A percentile compares a stretch with the other conserved stretches of the same genome.
phyloP scores from a whole-genome alignment of 2,797 vertebrate species.

The Tapera naevia region DNA sequence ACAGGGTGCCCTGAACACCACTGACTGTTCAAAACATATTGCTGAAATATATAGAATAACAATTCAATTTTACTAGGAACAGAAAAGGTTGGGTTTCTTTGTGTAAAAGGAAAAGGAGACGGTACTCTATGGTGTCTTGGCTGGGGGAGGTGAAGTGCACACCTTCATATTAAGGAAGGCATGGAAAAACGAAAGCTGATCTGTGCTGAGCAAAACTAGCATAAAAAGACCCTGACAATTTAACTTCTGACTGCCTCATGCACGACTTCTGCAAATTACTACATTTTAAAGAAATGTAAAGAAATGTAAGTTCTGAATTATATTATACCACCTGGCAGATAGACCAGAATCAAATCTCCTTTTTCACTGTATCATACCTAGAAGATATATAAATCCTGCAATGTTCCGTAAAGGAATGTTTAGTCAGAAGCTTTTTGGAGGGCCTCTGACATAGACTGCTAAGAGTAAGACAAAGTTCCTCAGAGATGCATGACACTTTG shows the following conservation, averaged over 20 bases:
- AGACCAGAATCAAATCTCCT: not conserved
- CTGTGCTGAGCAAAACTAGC: not conserved
- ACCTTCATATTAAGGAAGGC: not conserved
- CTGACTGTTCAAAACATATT: not conserved
- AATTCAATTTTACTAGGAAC: not conserved
- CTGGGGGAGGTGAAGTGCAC: accelerated
- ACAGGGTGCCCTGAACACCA: not conserved
- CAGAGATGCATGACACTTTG: not conserved
- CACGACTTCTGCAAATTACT: not conserved
- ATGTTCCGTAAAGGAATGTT: not conserved
- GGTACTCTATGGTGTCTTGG: not conserved
- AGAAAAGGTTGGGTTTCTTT: not conserved
- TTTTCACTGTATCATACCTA: not conserved
- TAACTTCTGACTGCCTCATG: not conserved
- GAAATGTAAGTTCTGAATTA: not conserved
- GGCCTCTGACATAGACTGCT: accelerated
- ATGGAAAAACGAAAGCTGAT: not conserved
- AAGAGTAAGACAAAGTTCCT: not conserved
- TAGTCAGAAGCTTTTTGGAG: not conserved
- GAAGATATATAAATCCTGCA: not conserved
- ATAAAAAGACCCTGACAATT: not conserved
- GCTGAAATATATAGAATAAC: too few relatives aligned
- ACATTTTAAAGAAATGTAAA: not conserved
- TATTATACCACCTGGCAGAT: not conserved
- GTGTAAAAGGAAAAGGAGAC: not conserved